Evolutionary conservation across 2,113 vertebrate genomes (phyloP).

Genomic region (Phycodurus eques): DNA sequence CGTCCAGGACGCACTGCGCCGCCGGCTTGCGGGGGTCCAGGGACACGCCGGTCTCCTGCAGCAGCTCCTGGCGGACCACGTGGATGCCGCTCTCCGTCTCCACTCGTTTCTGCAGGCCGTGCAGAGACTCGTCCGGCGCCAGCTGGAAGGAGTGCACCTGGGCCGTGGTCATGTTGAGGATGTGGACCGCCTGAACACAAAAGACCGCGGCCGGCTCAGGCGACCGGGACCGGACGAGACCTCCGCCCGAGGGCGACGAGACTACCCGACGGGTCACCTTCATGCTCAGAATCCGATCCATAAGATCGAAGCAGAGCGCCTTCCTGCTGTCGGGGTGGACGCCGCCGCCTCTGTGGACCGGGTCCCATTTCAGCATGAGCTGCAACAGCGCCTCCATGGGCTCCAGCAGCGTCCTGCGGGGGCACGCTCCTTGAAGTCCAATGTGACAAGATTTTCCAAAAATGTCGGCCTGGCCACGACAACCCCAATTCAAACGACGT

Average conservation of each 20-base stretch:
- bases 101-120: constrained; percentile 87
- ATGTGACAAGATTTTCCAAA: too few species aligned
- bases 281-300: constrained; percentile 87
- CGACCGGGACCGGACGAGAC: not conserved
- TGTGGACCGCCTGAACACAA: constrained; percentile 84
- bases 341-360: constrained; percentile 83
- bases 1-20: constrained; percentile 92
- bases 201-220: not conserved
- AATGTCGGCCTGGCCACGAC: too few species aligned
- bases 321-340: constrained; percentile 68
- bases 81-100: constrained; percentile 87
- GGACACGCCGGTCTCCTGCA: constrained; percentile 92
- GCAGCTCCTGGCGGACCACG: constrained; percentile 90
- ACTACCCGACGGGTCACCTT: constrained; percentile 74
- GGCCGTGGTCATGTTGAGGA: constrained; percentile 96
- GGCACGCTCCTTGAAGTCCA: too few species aligned
- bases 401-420: constrained; percentile 83
- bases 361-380: constrained; percentile 92
- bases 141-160: constrained; percentile 91
- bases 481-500: too few species aligned
- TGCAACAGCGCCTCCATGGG: constrained; percentile 86
- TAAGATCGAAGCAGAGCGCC: constrained; percentile 81
- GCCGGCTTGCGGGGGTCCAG: constrained; percentile 93
- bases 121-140: constrained; percentile 86
- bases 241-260: too few species aligned